A percentile compares a stretch with the other conserved stretches of the same genome.
Conservation (phyloP, 2,888 invertebrate genomes). For the Hecatera dysodea region DNA sequence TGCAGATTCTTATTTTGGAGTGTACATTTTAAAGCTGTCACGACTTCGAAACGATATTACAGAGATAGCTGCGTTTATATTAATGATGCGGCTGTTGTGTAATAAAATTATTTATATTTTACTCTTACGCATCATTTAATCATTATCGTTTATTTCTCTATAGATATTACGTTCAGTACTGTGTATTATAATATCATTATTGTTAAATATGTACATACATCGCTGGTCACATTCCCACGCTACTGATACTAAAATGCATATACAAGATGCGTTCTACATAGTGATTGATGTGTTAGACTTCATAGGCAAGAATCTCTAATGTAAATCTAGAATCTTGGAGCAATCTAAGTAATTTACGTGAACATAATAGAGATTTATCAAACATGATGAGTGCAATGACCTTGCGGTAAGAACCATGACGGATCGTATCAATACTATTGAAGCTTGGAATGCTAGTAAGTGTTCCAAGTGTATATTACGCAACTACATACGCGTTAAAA, state of each 20-base stretch:
- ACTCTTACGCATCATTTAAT: constrained; percentile 50
- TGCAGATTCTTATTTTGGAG: constrained; percentile 61
- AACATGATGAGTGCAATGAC: constrained; percentile 71
- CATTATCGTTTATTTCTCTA: constrained; percentile 38
- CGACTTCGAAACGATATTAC: constrained; percentile 48
- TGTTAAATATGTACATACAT: constrained; percentile 20
- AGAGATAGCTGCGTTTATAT: constrained; percentile 45
- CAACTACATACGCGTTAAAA: constrained; percentile 57
- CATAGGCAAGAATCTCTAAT: constrained; percentile 49
- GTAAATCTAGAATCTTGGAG: constrained; percentile 49
- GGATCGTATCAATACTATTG: constrained; percentile 73
- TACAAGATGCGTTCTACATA: constrained; percentile 24
- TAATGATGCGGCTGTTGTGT: constrained; percentile 59
- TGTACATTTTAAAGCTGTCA: constrained; percentile 68
- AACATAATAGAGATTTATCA: constrained; percentile 58
- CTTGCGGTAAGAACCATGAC: constrained; percentile 73
- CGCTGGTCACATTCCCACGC: constrained; percentile 48
- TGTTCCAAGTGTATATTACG: constrained; percentile 54
- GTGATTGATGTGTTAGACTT: constrained; percentile 50
- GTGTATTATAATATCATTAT: constrained; percentile 31
- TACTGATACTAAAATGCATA: constrained; percentile 26
- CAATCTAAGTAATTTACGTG: constrained; percentile 57
- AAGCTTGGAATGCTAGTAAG: constrained; percentile 54
- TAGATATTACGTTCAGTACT: constrained; percentile 7
- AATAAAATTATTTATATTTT: constrained; percentile 54